Evolutionary conservation across 2,888 invertebrate species (phyloP), one percentile per base, ranked within the genome.

Genomic region (Leptinotarsa peninsularis): DNA sequence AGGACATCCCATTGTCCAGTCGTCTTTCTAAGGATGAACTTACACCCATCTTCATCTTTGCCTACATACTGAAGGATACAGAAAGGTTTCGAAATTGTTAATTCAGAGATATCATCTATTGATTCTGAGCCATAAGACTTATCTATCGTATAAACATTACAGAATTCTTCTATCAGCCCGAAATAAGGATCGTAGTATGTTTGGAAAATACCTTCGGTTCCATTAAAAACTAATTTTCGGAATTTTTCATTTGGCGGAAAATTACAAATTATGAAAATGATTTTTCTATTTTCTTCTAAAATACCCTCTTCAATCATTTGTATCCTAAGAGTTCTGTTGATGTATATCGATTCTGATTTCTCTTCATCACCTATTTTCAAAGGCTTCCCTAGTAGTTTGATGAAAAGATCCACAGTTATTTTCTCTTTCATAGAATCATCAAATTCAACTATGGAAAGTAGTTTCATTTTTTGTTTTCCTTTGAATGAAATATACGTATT

Each of bases 301-400:
- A 63, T n/a, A 15, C 33, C 33, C n/a, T 63, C 63, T 63, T 14
- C 14, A 17, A 63, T 63, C 17, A 27, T 33, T 13, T 27, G n/a
- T 33, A 63, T 63, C 4, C 33, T 63, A 3, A 63, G 27, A 17
- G 63, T 33, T 63, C 63, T 63, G 63, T 63, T 33, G 33, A 63
- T 63, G 33, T 33, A 33, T 27, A 63, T 63, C 14, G 17, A 17
- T 15, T 63, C 63, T 33, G 63, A 33, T 15, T 33, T 33, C 17
- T 63, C 33, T 10, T 63, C 15, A 33, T 27, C 27, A 15, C 63
- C 63, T 27, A 63, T 63, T 17, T 3, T 14, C 27, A 63, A 15
- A 17, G 63, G 14, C 17, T 63, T 23, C 0, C 33, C 27, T 33
- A 15, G 33, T 4, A 63, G 33, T 33, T 63, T 63, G 5, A 63